These are phyloP conservation scores for Caenorhabditis tropicalis DNA, from an alignment of 1,140 invertebrate species.

Conservation along the genomic window DNA sequence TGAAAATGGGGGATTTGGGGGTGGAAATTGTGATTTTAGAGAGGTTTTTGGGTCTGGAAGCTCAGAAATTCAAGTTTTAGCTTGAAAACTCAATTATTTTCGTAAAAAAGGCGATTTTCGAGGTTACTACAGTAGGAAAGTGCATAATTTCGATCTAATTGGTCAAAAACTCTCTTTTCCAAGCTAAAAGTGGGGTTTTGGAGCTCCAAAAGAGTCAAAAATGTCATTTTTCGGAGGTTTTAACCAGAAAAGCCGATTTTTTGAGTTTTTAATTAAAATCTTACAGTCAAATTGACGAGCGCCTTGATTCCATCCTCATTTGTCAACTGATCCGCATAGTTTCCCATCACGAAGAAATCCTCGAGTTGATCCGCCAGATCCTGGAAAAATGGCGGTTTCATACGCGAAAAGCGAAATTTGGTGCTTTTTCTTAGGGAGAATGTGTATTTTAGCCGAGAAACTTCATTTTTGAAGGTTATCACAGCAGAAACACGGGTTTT, in stretches of 20 bases:
- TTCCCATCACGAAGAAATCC: background rate
- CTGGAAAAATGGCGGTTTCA: background rate
- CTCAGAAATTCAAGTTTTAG: background rate
- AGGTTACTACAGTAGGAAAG: too few relatives aligned
- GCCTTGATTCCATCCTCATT: background rate
- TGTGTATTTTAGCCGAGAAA: background rate
- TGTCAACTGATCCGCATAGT: background rate
- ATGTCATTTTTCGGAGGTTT: background rate
- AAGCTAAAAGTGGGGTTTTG: too few relatives aligned
- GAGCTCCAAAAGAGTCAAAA: too few relatives aligned
- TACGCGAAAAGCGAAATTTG: background rate
- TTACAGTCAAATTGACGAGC: background rate
- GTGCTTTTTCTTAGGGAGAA: background rate
- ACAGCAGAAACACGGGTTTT: too few relatives aligned
- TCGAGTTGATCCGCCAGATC: constrained; percentile 3
- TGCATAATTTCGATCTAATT: too few relatives aligned
- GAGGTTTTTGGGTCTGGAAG: background rate
- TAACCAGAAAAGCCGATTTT: too few relatives aligned
- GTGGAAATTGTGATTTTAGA: too few relatives aligned
- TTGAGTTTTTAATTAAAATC: background rate
- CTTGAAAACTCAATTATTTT: background rate
- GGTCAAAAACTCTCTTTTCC: too few relatives aligned
- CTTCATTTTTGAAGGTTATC: background rate
- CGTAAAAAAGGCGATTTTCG: background rate
- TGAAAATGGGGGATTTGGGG: background rate